phyloP scores from a whole-genome alignment of 2,797 vertebrate genomes.

The Takifugu ocellatus region DNA sequence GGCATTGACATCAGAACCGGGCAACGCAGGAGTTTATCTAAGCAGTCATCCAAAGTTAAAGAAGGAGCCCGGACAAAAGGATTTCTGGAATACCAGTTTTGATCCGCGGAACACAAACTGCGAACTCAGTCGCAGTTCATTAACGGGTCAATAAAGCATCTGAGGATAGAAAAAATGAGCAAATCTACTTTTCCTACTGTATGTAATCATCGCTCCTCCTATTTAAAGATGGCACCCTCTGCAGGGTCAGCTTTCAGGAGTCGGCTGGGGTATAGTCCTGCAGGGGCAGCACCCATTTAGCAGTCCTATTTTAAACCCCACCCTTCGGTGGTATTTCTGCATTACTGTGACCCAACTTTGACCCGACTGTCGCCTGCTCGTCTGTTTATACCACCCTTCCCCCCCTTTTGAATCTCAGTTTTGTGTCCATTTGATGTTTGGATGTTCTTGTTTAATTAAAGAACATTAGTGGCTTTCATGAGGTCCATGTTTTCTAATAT shows the following conservation, averaged over 20 bases:
- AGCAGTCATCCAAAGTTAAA: conserved; percentile 19
- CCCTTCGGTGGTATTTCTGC: conserved; percentile 38
- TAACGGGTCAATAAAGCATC: background rate
- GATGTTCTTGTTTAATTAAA: no score
- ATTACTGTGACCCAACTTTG: conserved; percentile 40
- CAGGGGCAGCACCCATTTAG: conserved; percentile 41
- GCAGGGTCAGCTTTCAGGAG: conserved; percentile 19
- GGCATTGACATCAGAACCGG: conserved; percentile 28
- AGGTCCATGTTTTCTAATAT: background rate
- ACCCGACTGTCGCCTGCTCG: conserved; percentile 35
- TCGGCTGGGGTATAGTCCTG: conserved; percentile 53
- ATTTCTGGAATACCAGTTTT: conserved; percentile 38
- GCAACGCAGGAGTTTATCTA: conserved; percentile 41
- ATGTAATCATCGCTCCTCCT: conserved; percentile 32
- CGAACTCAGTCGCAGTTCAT: conserved; percentile 1
- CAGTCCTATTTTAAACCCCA: conserved; percentile 55
- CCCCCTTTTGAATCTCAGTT: no score
- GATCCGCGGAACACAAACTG: conserved; percentile 7
- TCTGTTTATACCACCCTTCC: no score
- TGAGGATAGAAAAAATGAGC: background rate
- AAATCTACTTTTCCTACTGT: conserved; percentile 15
- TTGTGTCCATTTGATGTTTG: background rate
- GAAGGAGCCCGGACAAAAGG: conserved; percentile 14
- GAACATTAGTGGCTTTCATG: background rate
- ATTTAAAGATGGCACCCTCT: conserved; percentile 50